Conservation (phyloP, 1,140 invertebrate species). For the Drosophila murphyi region DNA sequence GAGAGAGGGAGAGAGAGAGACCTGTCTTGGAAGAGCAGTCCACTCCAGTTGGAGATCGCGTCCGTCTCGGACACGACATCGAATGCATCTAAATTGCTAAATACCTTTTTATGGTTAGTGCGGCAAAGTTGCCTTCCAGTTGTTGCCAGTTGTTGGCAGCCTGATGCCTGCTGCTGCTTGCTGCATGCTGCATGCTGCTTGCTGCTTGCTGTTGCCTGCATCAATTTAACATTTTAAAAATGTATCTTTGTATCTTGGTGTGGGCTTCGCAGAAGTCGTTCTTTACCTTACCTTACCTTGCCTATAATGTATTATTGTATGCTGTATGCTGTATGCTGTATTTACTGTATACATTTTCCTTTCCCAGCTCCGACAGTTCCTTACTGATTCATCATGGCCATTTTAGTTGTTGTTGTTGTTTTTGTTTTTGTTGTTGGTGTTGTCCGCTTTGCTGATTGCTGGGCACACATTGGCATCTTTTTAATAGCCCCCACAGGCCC, state of each 20-base stretch:
- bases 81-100: slow-evolving; percentile 83
- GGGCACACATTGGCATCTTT: slow-evolving; percentile 72
- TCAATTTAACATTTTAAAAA: slow-evolving; percentile 82
- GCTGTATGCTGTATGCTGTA: slow-evolving; percentile 65
- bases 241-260: slow-evolving; percentile 78
- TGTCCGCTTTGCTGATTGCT: slow-evolving; percentile 59
- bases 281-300: slow-evolving; percentile 42
- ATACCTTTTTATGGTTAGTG: slow-evolving; percentile 81
- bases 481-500: slow-evolving; percentile 71
- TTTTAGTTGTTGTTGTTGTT: slow-evolving; percentile 24
- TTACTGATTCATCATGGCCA: slow-evolving; percentile 65
- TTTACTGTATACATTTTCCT: slow-evolving; percentile 52
- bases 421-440: not conserved
- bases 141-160: not conserved
- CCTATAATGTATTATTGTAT: slow-evolving; percentile 74
- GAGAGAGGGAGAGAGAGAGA: slow-evolving; percentile 15
- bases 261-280: slow-evolving; percentile 68
- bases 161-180: slow-evolving; percentile 42
- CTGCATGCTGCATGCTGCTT: slow-evolving; percentile 1
- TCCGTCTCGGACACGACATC: slow-evolving; percentile 69
- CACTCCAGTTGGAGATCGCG: slow-evolving; percentile 27
- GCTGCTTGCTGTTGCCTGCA: slow-evolving; percentile 46
- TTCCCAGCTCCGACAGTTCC: slow-evolving; percentile 29
- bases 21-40: not conserved
- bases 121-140: slow-evolving; percentile 14